These are phyloP conservation scores for Pollachius pollachius DNA, from an alignment of 2,113 vertebrate species.

Conservation along the genomic window DNA sequence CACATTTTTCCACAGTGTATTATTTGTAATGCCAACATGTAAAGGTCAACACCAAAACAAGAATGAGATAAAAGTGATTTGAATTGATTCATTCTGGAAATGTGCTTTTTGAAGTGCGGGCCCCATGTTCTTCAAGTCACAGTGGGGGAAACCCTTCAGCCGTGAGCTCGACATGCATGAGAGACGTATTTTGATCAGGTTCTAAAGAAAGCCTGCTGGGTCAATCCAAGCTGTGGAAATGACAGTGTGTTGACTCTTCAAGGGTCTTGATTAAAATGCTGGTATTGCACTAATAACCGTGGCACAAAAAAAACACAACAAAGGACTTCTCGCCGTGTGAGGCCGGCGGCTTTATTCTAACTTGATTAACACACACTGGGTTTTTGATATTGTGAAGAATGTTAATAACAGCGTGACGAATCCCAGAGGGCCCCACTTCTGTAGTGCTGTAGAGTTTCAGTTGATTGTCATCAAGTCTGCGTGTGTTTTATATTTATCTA, in stretches of 20 bases:
- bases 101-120: neutral
- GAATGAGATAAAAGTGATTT: too few species aligned
- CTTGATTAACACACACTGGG: neutral
- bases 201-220: neutral
- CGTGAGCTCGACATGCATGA: neutral
- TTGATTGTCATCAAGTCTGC: neutral
- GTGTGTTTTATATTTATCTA: too few species aligned
- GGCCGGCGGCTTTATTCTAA: neutral
- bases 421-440: neutral
- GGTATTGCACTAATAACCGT: neutral
- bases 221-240: neutral
- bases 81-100: neutral
- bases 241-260: neutral
- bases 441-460: neutral
- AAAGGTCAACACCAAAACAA: too few species aligned
- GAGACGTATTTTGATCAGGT: neutral
- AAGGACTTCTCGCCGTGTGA: neutral
- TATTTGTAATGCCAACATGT: too few species aligned
- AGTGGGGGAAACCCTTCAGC: neutral
- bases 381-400: neutral
- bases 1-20: too few species aligned
- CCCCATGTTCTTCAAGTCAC: neutral
- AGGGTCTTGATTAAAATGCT: neutral
- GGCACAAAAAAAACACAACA: neutral
- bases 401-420: neutral